Percentiles rank a stretch among this genome's conserved stretches.
Evolutionary conservation across 2,888 invertebrate genomes (phyloP).

Genomic region (Dioctria rufipes): DNA sequence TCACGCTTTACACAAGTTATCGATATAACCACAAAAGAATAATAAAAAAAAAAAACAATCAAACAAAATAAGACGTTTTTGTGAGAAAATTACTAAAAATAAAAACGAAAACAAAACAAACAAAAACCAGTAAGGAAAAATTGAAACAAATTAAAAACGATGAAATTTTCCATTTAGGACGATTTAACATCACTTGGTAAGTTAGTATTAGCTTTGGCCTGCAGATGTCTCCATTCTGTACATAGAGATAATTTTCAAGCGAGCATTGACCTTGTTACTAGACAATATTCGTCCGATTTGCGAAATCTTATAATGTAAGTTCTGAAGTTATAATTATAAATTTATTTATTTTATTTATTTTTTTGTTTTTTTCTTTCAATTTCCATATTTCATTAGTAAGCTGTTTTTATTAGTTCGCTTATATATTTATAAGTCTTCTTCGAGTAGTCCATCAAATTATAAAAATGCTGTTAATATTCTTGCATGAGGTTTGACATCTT

Average conservation of each 20-base stretch:
- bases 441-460: background rate
- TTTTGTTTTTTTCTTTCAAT: slow-evolving; percentile 11
- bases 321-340: slow-evolving; percentile 23
- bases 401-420: background rate
- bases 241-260: slow-evolving; percentile 89
- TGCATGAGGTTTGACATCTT: slow-evolving; percentile 24
- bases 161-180: slow-evolving; percentile 73
- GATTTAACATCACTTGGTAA: slow-evolving; percentile 94
- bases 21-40: slow-evolving; percentile 13
- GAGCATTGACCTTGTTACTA: slow-evolving; percentile 89
- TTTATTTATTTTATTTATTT: slow-evolving; percentile 24
- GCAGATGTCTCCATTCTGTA: slow-evolving; percentile 90
- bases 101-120: slow-evolving; percentile 38
- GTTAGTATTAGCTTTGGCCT: slow-evolving; percentile 92
- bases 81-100: background rate
- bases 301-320: slow-evolving; percentile 93
- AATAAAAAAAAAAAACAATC: background rate
- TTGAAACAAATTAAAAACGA: slow-evolving; percentile 40
- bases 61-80: background rate
- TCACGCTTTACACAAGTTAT: slow-evolving; percentile 33
- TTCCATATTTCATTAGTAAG: slow-evolving; percentile 11
- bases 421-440: background rate
- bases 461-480: background rate
- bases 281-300: slow-evolving; percentile 94
- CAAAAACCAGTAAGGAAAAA: slow-evolving; percentile 75